Conservation (phyloP, 2,113 vertebrate genomes). For the Hippocampus zosterae region DNA sequence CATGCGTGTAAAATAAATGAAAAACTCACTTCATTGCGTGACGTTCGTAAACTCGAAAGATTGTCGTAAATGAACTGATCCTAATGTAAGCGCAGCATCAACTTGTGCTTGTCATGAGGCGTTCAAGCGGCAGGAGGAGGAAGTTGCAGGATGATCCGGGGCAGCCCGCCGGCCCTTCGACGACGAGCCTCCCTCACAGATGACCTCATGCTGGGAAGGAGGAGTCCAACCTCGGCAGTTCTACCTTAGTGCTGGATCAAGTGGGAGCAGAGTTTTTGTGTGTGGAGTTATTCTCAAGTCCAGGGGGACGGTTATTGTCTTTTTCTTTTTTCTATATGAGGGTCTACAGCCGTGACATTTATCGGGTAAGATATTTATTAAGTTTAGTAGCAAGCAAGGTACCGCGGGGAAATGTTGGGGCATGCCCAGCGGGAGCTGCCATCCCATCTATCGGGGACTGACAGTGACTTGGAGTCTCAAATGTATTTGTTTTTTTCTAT, state of each 20-base stretch:
- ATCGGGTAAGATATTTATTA: constrained; percentile 59
- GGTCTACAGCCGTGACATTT: constrained; percentile 60
- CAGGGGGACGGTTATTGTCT: constrained; percentile 51
- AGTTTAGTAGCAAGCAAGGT: constrained; percentile 16
- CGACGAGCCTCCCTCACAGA: constrained; percentile 28
- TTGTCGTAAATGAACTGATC: background rate
- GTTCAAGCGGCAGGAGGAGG: background rate
- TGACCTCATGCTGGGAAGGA: constrained; percentile 61
- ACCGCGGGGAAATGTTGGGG: constrained; percentile 59
- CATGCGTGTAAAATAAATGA: background rate
- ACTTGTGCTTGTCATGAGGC: background rate
- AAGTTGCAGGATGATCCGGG: background rate
- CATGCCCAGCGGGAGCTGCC: constrained; percentile 51
- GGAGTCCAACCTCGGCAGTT: constrained; percentile 44
- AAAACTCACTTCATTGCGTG: background rate
- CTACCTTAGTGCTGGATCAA: constrained; percentile 54
- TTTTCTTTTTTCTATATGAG: constrained; percentile 11
- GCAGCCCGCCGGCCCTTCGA: constrained; percentile 17
- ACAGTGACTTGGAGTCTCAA: constrained; percentile 12
- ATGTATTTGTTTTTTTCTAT: background rate
- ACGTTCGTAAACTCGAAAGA: background rate
- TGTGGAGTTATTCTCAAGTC: constrained; percentile 59
- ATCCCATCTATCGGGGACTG: constrained; percentile 10
- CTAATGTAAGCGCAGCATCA: background rate
- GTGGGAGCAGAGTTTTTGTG: constrained; percentile 46